A percentile compares a stretch with the other conserved stretches of the same genome.
Conservation (phyloP, 2,113 vertebrate genomes). For the Microcebus lehilahytsara region DNA sequence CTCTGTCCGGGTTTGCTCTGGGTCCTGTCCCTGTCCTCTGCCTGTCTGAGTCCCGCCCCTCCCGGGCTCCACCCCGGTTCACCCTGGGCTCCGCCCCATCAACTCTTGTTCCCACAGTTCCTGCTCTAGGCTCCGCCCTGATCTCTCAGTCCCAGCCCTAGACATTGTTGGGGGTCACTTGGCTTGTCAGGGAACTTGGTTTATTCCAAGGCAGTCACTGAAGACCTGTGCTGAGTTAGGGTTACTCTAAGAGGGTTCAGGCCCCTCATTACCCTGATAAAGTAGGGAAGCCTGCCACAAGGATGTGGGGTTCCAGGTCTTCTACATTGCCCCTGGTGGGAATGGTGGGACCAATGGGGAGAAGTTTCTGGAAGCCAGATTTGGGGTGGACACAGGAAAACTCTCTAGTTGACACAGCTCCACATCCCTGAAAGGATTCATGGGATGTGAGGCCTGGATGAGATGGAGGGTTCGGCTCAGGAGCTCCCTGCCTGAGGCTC, state of each 20-base stretch:
- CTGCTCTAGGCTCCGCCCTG: neutral
- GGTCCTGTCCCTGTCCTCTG: neutral
- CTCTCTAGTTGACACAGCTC: neutral
- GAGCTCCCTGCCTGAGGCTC: neutral
- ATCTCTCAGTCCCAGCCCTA: neutral
- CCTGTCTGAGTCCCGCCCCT: neutral
- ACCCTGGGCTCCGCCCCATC: accelerated
- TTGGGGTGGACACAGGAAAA: neutral
- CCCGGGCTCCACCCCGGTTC: neutral
- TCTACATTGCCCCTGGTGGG: neutral
- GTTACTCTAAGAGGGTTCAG: neutral
- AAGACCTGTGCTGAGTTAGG: neutral
- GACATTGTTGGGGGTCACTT: neutral
- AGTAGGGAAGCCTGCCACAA: neutral
- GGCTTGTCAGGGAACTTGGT: neutral
- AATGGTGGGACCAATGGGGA: neutral
- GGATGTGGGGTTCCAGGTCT: neutral
- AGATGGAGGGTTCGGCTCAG: neutral
- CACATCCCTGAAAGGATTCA: neutral
- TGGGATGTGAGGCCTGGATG: neutral
- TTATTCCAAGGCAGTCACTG: neutral
- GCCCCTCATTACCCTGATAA: neutral
- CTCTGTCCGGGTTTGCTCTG: neutral
- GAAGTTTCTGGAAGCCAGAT: conserved; percentile 29
- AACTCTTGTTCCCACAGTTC: neutral